Conservation (phyloP, 2,113 vertebrate genomes). For the Notothenia rossii region DNA sequence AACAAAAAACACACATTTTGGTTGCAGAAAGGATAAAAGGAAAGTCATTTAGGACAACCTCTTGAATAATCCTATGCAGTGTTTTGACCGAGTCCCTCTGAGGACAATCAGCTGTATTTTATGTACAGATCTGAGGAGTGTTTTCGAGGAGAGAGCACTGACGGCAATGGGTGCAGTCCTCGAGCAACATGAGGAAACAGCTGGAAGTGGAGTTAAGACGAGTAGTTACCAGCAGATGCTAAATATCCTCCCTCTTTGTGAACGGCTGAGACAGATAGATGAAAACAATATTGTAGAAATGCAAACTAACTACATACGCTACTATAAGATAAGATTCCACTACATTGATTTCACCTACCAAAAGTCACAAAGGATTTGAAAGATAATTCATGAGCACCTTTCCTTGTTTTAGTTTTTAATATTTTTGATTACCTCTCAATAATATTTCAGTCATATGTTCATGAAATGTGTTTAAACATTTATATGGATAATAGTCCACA, state of each 20-base stretch:
- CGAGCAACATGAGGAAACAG: constrained; percentile 52
- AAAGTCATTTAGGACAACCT: background rate
- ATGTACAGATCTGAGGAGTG: constrained; percentile 29
- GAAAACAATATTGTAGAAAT: constrained; percentile 71
- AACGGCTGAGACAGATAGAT: constrained; percentile 35
- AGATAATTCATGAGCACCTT: background rate
- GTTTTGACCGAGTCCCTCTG: constrained; percentile 17
- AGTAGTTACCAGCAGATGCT: background rate
- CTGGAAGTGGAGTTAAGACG: constrained; percentile 2
- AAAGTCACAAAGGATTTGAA: background rate
- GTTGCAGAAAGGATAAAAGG: background rate
- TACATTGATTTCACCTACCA: constrained; percentile 58
- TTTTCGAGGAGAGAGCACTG: background rate
- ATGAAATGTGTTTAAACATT: constrained; percentile 15
- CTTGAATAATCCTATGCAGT: background rate
- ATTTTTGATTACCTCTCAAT: constrained; percentile 10
- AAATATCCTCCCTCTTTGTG: background rate
- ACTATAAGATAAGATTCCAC: constrained; percentile 70
- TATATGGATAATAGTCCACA: constrained; percentile 7
- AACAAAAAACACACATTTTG: constrained; percentile 31
- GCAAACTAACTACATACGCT: constrained; percentile 41
- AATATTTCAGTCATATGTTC: background rate
- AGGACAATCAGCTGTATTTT: constrained; percentile 19
- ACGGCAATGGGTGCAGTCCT: constrained; percentile 15
- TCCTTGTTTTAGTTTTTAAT: constrained; percentile 3